Evolutionary conservation across 1,140 invertebrate species (phyloP), one percentile per base, ranked within the genome.

Genomic region (Bombus ignitus): DNA sequence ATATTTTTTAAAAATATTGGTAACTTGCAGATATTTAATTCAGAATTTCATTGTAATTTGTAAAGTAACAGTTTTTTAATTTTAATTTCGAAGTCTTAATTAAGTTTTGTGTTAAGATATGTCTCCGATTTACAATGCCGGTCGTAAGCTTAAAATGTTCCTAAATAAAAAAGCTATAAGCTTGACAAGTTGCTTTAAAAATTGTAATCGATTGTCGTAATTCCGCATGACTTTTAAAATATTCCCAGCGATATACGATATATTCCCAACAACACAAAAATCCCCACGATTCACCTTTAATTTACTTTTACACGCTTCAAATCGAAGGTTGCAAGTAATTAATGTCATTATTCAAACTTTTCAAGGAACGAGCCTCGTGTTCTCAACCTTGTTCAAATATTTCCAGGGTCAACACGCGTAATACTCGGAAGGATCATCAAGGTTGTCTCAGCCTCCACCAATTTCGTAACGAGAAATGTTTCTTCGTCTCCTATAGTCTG

Each of bases 401-500:
- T 42, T 44, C 47, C 42, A 79, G 3, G 77, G 77, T 47, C 32
- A 15, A 13, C 10, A 15, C 18, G 18, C 4, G 22, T 6, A 82
- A 85, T 85, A 74, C 37, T 85, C 28, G 83, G 47, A 87, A 80
- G 35, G 59, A 35, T 2, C 13, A 13, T 39, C 71, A 57, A 81
- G 84, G 76, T 73, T 44, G 25, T 44, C 59, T 59, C 44, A 79
- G n/a, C 15, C 65, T 77, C 22, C 44, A 28, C 2, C 59, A 35
- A 71, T 82, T 68, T 81, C 80, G 39, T 8, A 77, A 76, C 25
- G 25, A 53, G 57, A 15, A n/a, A 35, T 44, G 70, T 65, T 66
- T 73, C 65, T 59, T 62, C 75, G 37, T 53, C 18, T 57, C 62
- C 8, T 32, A 66, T 66, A 90, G 68, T 89, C 70, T 89, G 85